A percentile compares a stretch with the other conserved stretches of the same genome.
phyloP scores from a whole-genome alignment of 2,888 invertebrate species.

The Eupeodes luniger region DNA sequence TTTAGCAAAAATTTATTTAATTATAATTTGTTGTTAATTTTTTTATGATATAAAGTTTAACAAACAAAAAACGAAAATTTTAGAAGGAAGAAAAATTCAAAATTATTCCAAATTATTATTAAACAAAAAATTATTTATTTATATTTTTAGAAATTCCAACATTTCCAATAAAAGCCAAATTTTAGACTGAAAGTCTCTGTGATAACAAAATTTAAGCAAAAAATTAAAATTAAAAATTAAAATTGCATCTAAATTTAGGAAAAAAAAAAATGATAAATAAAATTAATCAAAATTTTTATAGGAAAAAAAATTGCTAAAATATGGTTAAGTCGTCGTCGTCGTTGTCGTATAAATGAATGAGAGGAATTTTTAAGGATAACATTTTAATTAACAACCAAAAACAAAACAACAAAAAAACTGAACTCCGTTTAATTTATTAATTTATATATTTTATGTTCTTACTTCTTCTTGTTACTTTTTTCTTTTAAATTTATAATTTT shows the following conservation, averaged over 20 bases:
- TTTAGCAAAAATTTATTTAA: conserved; percentile 52
- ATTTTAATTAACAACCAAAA: conserved; percentile 48
- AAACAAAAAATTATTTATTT: conserved; percentile 77
- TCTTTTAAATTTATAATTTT: conserved; percentile 17
- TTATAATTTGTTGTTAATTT: conserved; percentile 48
- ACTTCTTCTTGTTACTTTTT: conserved; percentile 4
- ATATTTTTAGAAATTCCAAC: conserved; percentile 78
- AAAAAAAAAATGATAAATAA: conserved; percentile 70
- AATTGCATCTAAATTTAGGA: conserved; percentile 75
- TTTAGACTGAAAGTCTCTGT: conserved; percentile 79
- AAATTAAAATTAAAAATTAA: conserved; percentile 57
- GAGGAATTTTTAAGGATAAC: conserved; percentile 60
- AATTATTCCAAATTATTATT: conserved; percentile 50
- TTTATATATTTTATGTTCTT: conserved; percentile 5
- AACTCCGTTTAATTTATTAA: conserved; percentile 61
- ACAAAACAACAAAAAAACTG: conserved; percentile 48
- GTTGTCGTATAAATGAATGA: conserved; percentile 63
- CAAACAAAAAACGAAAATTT: conserved; percentile 4
- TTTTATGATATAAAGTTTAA: neutral
- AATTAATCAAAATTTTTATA: conserved; percentile 76
- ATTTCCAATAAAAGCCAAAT: conserved; percentile 77
- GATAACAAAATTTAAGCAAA: conserved; percentile 75
- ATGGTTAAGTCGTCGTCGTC: conserved; percentile 72
- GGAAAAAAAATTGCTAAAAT: conserved; percentile 70
- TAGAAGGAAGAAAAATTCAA: conserved; percentile 47